Evolutionary conservation across 1,140 invertebrate species (phyloP), one percentile per base, ranked within the genome.

Genomic region (Pseudachorutes palmiensis): DNA sequence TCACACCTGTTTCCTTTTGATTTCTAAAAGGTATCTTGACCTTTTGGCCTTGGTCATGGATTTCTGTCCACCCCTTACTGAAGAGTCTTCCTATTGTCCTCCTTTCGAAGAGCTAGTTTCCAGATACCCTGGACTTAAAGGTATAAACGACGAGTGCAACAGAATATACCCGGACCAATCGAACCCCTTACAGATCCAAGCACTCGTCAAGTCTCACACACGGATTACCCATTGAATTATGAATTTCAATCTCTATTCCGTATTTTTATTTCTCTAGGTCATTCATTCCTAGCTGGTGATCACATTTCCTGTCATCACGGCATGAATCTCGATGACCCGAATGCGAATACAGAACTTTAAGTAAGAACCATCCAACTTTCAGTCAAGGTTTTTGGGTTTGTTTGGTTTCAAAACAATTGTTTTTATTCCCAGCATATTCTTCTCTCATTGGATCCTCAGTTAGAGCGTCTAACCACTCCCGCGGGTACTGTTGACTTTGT

Each of bases 221-320:
- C 64, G 28, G 57, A 30, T 22, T 2, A 30, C 24, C 12, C 5
- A 51, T 30, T 65, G 5, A 48, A n/a, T 58, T 26, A 48, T 12
- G 22, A 16, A 29, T 30, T 19, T 31, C 5, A 41, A 33, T 67
- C 29, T 14, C 48, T 14, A n/a, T n/a, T n/a, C n/a, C n/a, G n/a
- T n/a, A 22, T 62, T 67, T n/a, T n/a, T n/a, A n/a, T n/a, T 62
- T 22, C 19, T 55, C 22, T 79, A 83, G 88, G 88, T 59, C 92
- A 92, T 74, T 84, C 84, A 32, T 78, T 97, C 19, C 88, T 87
- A 78, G 84, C 88, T 60, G 94, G 93, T 0, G 94, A 97, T 79
- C 93, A 97, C 79, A 88, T 97, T 1, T 93, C 93, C 0, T 96
- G 93, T 92, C 89, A 95, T 76, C 87, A 87, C 74, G 83, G 91